phyloP scores from a whole-genome alignment of 2,888 invertebrate genomes.

The Zonitis immaculata region DNA sequence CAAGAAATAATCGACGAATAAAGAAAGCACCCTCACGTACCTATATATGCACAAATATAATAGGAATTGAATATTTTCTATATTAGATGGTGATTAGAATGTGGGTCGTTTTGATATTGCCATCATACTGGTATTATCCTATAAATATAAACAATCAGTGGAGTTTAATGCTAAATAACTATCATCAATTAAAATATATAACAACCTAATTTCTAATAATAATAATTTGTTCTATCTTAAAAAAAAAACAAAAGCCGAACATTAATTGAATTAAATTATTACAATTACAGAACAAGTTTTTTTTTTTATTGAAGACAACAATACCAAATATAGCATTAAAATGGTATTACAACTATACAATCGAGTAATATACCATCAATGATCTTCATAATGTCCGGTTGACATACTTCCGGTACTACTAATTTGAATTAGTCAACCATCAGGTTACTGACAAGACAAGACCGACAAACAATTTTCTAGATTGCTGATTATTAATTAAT shows the following conservation, averaged over 20 bases:
- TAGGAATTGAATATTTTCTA: neutral
- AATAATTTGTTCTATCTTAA: no score
- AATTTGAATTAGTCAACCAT: constrained; percentile 9
- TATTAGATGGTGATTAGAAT: neutral
- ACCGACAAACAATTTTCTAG: neutral
- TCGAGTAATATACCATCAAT: constrained; percentile 13
- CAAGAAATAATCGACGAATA: no score
- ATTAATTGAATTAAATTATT: no score
- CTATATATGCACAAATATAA: neutral
- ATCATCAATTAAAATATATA: neutral
- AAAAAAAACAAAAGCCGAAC: no score
- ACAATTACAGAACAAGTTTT: no score
- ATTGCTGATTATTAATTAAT: neutral
- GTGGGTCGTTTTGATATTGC: neutral
- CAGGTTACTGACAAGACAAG: neutral
- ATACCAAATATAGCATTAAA: constrained; percentile 10
- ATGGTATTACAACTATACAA: constrained; percentile 11
- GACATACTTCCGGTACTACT: constrained; percentile 20
- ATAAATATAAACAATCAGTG: neutral
- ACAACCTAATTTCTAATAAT: neutral
- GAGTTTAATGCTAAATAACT: neutral
- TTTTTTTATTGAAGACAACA: constrained; percentile 3
- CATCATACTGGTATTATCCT: neutral
- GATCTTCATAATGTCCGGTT: constrained; percentile 18
- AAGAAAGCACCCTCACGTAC: neutral